phyloP scores from a whole-genome alignment of 1,140 invertebrate species.

The Sipha flava region DNA sequence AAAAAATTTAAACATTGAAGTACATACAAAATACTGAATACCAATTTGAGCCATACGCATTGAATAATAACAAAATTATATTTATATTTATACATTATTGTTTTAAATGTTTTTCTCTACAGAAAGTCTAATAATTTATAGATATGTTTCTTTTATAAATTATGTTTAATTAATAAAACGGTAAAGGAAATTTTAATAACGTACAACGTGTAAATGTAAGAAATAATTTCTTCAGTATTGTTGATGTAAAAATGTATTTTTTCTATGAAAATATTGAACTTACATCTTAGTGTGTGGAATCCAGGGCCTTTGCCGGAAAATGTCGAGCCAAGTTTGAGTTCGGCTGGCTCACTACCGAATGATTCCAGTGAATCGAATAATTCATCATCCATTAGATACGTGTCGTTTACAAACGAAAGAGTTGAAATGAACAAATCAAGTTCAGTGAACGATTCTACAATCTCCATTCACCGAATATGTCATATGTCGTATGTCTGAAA shows the following conservation, averaged over 20 bases:
- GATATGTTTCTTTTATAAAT: too few relatives aligned
- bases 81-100: too few relatives aligned
- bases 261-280: conserved; percentile 44
- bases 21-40: not conserved
- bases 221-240: not conserved
- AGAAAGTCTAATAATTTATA: too few relatives aligned
- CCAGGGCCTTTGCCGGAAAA: conserved; percentile 63
- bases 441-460: not conserved
- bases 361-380: not conserved
- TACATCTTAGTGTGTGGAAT: conserved; percentile 83
- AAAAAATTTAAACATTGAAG: not conserved
- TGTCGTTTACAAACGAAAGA: not conserved
- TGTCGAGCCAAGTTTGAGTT: conserved; percentile 73
- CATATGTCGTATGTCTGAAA: not conserved
- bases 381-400: conserved; percentile 27
- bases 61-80: too few relatives aligned
- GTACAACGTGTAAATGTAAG: not conserved
- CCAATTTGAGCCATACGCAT: too few relatives aligned
- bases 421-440: not conserved
- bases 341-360: conserved; percentile 39
- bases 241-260: not conserved
- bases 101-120: too few relatives aligned
- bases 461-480: conserved; percentile 11
- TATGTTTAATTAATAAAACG: not conserved
- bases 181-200: not conserved